Conservation (phyloP, 2,888 invertebrate species). For the Diarsia dahlii region DNA sequence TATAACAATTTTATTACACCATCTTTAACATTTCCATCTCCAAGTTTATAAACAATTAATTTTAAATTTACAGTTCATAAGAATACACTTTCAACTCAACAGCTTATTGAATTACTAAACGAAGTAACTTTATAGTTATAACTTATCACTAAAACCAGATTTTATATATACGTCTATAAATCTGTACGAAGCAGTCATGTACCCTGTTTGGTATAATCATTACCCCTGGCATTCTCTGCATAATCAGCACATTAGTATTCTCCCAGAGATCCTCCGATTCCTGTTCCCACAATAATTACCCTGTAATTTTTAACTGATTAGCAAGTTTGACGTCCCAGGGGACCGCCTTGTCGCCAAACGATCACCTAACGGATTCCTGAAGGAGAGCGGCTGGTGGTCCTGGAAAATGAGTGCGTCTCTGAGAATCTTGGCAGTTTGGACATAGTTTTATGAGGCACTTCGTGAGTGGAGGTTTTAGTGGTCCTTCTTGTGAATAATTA, state of each 20-base stretch:
- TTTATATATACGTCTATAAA: conserved; percentile 42
- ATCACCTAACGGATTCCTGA: conserved; percentile 33
- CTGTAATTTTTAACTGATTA: conserved; percentile 59
- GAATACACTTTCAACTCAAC: neutral
- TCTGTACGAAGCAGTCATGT: conserved; percentile 34
- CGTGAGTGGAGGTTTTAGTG: conserved; percentile 40
- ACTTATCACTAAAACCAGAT: conserved; percentile 26
- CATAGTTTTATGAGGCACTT: conserved; percentile 37
- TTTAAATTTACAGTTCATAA: conserved; percentile 13
- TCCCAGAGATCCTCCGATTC: conserved; percentile 16
- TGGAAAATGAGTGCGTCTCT: conserved; percentile 25
- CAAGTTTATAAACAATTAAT: conserved; percentile 35
- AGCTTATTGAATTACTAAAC: conserved; percentile 5
- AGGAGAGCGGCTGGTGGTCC: conserved; percentile 42
- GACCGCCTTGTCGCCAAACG: conserved; percentile 25
- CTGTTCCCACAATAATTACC: conserved; percentile 54
- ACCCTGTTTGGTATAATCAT: conserved; percentile 34
- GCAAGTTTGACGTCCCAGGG: conserved; percentile 20
- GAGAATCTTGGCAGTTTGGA: conserved; percentile 32
- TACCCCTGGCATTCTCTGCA: conserved; percentile 32
- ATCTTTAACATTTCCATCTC: conserved; percentile 1
- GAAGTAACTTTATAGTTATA: conserved; percentile 33
- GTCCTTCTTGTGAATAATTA: conserved; percentile 32
- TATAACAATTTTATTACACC: conserved; percentile 15
- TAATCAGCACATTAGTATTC: conserved; percentile 55